These are phyloP conservation scores for Luffia ferchaultella DNA, from an alignment of 2,888 invertebrate species.

Conservation along the genomic window DNA sequence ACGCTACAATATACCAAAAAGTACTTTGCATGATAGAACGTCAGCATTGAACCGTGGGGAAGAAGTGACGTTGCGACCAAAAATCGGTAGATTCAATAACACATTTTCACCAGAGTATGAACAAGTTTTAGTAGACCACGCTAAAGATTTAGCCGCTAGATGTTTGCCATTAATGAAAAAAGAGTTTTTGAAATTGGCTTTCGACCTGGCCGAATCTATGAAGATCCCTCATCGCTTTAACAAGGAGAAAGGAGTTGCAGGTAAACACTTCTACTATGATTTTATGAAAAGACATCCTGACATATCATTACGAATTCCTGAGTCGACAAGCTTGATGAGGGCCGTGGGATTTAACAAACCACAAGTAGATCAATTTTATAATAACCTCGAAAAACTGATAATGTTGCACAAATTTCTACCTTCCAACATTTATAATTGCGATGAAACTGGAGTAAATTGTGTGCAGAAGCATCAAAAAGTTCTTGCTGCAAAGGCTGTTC, in stretches of 20 bases:
- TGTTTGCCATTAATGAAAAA: constrained; percentile 13
- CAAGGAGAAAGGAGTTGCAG: constrained; percentile 2
- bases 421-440: neutral
- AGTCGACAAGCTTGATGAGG: constrained; percentile 11
- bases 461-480: neutral
- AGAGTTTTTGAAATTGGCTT: constrained; percentile 10
- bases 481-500: neutral
- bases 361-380: constrained; percentile 8
- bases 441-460: neutral
- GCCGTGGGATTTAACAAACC: constrained; percentile 13
- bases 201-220: constrained; percentile 10
- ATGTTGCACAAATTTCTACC: neutral
- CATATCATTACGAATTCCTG: constrained; percentile 6
- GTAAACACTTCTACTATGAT: neutral
- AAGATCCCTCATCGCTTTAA: constrained; percentile 14
- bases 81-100: constrained; percentile 8
- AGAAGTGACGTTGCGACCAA: constrained; percentile 9
- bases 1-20: constrained; percentile 9
- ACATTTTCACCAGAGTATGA: constrained; percentile 14
- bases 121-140: constrained; percentile 12
- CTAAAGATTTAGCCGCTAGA: constrained; percentile 13
- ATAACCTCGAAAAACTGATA: neutral
- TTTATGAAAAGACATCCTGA: constrained; percentile 3
- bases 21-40: constrained; percentile 8
- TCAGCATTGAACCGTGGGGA: constrained; percentile 2